Conservation (phyloP, 23 tunicate genomes). For the Trididemnum nubilum region DNA sequence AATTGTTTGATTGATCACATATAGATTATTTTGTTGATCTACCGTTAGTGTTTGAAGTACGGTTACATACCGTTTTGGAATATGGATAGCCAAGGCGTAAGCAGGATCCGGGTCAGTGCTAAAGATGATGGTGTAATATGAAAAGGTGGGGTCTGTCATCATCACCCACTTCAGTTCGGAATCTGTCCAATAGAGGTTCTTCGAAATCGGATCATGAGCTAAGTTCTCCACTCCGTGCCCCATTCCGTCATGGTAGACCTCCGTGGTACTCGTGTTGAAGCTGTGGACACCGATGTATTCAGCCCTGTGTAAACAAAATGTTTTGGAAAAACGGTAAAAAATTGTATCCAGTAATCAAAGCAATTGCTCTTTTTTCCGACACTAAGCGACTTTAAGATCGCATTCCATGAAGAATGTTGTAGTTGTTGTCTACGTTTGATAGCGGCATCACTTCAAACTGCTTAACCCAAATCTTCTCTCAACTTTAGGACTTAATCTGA, state of each 20-base stretch:
- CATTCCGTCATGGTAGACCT: constrained; percentile 50
- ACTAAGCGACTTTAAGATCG: no score
- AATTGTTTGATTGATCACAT: no score
- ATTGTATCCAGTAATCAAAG: no score
- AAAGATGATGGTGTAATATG: constrained; percentile 6
- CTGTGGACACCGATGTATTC: constrained; percentile 45
- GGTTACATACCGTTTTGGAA: constrained; percentile 26
- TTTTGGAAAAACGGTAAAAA: no score
- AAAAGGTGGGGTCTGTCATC: constrained; percentile 32
- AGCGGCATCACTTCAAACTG: no score
- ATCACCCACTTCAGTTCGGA: constrained; percentile 50
- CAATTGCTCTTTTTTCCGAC: no score
- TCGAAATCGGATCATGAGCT: constrained; percentile 49
- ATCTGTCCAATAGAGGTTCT: constrained; percentile 59
- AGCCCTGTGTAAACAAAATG: constrained; percentile 21
- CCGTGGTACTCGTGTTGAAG: constrained; percentile 22
- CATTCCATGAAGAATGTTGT: no score
- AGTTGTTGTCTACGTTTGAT: no score
- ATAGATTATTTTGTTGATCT: no score
- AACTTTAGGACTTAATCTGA: no score
- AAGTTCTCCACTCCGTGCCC: constrained; percentile 53
- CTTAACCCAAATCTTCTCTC: no score
- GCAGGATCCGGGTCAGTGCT: constrained; percentile 35
- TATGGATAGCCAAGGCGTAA: constrained; percentile 37
- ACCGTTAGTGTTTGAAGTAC: no score